Evolutionary conservation across 2,888 invertebrate genomes (phyloP).

Genomic region (Ashinkailepas kermadecensis): DNA sequence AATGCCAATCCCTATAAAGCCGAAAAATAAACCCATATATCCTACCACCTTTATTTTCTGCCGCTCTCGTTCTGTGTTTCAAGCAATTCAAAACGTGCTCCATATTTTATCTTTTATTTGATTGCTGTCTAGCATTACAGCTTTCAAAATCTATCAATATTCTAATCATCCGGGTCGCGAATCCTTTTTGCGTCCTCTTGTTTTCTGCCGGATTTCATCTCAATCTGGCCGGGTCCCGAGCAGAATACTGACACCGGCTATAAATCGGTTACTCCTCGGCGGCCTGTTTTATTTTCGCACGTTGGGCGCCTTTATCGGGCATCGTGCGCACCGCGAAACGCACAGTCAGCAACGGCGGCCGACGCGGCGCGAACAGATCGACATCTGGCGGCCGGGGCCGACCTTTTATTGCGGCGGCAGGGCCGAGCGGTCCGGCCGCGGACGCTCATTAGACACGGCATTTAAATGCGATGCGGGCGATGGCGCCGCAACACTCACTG

Average conservation of each 20-base stretch:
- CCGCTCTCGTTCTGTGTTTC: not conserved
- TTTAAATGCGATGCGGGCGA: not conserved
- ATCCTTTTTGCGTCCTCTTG: constrained; percentile 22
- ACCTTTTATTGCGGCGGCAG: constrained; percentile 11
- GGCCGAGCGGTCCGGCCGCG: not conserved
- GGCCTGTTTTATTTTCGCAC: constrained; percentile 18
- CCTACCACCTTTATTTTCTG: not conserved
- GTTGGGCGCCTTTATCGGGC: constrained; percentile 9
- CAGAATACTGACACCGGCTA: constrained; percentile 12
- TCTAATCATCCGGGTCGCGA: constrained; percentile 19
- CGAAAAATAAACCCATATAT: constrained; percentile 19
- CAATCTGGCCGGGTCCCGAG: not conserved
- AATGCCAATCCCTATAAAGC: constrained; percentile 16
- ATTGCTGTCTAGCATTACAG: constrained; percentile 20
- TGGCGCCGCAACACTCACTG: not conserved
- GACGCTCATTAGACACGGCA: not conserved
- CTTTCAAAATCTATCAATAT: constrained; percentile 21
- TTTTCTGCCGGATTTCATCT: constrained; percentile 19
- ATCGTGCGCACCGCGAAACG: not conserved
- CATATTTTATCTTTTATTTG: constrained; percentile 20
- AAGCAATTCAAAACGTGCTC: constrained; percentile 11
- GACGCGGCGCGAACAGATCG: not conserved
- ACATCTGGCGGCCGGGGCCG: not conserved
- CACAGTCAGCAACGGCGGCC: not conserved
- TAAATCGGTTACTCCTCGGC: not conserved